A percentile compares a stretch with the other conserved stretches of the same genome.
Conservation (phyloP, 1,140 invertebrate genomes). For the Diorhabda carinulata region DNA sequence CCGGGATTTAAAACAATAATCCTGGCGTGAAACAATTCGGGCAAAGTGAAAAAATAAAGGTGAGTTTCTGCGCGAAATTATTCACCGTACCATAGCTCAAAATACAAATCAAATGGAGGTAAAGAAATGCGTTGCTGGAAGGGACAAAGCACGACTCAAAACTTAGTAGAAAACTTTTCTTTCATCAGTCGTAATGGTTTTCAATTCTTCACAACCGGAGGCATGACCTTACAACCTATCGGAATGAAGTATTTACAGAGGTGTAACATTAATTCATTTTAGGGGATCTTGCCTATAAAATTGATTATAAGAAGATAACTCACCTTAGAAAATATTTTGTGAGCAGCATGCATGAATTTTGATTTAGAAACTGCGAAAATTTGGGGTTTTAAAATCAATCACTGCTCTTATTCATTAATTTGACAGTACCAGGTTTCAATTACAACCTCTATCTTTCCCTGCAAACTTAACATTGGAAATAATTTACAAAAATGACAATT, state of each 20-base stretch:
- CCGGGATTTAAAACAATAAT: constrained; percentile 31
- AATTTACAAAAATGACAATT: too few species aligned
- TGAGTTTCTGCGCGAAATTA: constrained; percentile 18
- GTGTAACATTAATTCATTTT: background rate
- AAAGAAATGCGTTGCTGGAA: constrained; percentile 34
- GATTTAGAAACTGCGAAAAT: too few species aligned
- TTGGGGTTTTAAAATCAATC: too few species aligned
- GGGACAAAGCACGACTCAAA: constrained; percentile 40
- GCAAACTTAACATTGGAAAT: too few species aligned
- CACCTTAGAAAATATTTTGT: too few species aligned
- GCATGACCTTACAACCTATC: constrained; percentile 40
- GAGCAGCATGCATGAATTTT: too few species aligned
- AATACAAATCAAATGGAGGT: constrained; percentile 42
- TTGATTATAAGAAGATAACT: too few species aligned
- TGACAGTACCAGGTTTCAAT: too few species aligned
- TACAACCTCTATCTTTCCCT: too few species aligned
- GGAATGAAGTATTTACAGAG: background rate
- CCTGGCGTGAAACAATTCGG: constrained; percentile 27
- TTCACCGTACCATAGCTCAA: constrained; percentile 1
- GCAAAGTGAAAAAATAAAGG: constrained; percentile 28
- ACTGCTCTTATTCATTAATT: too few species aligned
- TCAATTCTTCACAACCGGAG: constrained; percentile 44
- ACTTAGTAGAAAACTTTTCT: constrained; percentile 46
- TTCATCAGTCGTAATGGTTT: constrained; percentile 49
- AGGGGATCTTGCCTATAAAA: too few species aligned